Conservation (phyloP, 2,113 vertebrate species). For the Hylia prasina region DNA sequence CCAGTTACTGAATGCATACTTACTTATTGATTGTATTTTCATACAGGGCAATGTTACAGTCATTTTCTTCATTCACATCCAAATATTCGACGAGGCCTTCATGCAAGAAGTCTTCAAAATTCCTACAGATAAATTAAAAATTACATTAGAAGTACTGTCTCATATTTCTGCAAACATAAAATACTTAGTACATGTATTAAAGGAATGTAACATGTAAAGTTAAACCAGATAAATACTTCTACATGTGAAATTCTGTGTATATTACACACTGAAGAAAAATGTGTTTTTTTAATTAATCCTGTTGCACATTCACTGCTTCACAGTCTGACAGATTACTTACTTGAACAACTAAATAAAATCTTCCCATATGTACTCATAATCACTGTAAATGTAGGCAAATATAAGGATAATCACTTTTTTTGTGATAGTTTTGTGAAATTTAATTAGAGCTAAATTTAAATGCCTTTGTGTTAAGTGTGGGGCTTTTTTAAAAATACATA, state of each 20-base stretch:
- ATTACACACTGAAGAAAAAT: neutral
- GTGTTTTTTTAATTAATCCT: neutral
- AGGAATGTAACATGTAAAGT: neutral
- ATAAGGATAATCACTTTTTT: neutral
- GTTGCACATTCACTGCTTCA: neutral
- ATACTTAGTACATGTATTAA: neutral
- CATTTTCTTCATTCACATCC: constrained; percentile 98
- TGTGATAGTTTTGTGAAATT: neutral
- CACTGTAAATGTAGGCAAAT: neutral
- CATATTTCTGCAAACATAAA: neutral
- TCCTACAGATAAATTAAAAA: constrained; percentile 70
- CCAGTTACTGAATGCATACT: constrained; percentile 47
- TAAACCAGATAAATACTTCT: neutral
- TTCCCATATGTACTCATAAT: neutral
- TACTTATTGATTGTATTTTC: constrained; percentile 92
- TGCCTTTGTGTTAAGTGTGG: neutral
- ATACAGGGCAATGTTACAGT: constrained; percentile 94
- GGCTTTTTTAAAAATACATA: neutral
- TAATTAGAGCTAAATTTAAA: neutral
- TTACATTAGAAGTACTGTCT: neutral
- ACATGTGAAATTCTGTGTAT: neutral
- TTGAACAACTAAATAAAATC: neutral
- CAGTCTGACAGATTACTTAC: neutral
- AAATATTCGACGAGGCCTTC: constrained; percentile 96
- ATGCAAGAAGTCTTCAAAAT: constrained; percentile 97